Evolutionary conservation across 1,140 invertebrate genomes (phyloP).

Genomic region (Drosophila kikkawai): DNA sequence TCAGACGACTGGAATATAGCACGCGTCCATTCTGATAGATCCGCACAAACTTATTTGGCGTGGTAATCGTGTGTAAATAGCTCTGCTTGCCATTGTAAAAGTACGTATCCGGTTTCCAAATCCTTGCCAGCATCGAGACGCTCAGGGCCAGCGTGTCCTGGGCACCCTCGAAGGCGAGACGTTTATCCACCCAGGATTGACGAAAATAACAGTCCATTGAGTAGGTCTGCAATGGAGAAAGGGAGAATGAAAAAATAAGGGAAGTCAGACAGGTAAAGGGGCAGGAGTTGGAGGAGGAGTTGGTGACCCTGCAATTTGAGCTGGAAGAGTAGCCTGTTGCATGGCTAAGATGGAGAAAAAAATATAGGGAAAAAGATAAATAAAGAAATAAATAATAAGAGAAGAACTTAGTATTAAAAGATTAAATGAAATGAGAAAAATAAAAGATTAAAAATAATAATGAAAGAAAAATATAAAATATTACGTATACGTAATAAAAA

Average conservation of each 20-base stretch:
- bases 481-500: not conserved
- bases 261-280: conserved; percentile 7
- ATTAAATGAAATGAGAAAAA: no score
- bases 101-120: conserved; percentile 96
- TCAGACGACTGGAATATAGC: conserved; percentile 93
- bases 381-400: no score
- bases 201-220: conserved; percentile 96
- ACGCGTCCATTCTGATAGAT: conserved; percentile 93
- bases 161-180: conserved; percentile 89
- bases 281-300: not conserved
- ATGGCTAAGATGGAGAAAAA: not conserved
- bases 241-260: not conserved
- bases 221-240: conserved; percentile 89
- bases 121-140: conserved; percentile 91
- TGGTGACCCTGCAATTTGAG: conserved; percentile 17
- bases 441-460: no score
- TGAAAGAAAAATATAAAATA: not conserved
- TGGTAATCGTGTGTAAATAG: conserved; percentile 95
- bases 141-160: conserved; percentile 89
- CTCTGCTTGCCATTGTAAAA: conserved; percentile 94
- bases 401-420: no score
- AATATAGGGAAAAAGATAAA: not conserved
- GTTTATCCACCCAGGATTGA: conserved; percentile 91
- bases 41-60: conserved; percentile 95
- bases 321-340: not conserved